These are phyloP conservation scores for Arvicanthis niloticus DNA, from an alignment of 2,113 vertebrate genomes.

Conservation along the genomic window DNA sequence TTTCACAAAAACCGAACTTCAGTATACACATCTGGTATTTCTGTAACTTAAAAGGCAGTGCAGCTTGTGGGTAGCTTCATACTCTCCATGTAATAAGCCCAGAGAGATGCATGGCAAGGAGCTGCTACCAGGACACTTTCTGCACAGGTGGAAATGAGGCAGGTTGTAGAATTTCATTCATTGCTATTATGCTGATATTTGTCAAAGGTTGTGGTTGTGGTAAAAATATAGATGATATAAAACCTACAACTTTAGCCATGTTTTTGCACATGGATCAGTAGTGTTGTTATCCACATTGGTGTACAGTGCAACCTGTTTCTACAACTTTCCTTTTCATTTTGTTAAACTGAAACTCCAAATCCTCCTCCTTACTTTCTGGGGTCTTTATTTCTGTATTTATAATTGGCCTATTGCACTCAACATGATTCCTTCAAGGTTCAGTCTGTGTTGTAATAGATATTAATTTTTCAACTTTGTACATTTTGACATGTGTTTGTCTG, in stretches of 20 bases:
- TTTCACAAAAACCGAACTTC: conserved; percentile 25
- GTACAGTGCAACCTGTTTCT: not conserved
- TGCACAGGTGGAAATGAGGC: not conserved
- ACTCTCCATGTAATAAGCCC: not conserved
- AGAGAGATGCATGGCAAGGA: not conserved
- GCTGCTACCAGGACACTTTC: not conserved
- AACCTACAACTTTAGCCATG: not conserved
- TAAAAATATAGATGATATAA: not conserved
- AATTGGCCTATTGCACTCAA: conserved; percentile 10
- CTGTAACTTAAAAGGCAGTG: not conserved
- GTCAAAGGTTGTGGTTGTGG: not conserved
- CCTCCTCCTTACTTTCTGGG: not conserved
- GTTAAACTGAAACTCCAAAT: not conserved
- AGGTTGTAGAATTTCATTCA: not conserved
- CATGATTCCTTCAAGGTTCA: not conserved
- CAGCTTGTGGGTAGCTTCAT: not conserved
- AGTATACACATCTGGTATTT: not conserved
- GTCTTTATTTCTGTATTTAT: not conserved
- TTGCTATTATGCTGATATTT: not conserved
- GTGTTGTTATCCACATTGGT: not conserved
- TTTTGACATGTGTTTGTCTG: not conserved
- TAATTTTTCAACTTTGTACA: not conserved
- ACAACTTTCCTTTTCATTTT: conserved; percentile 3
- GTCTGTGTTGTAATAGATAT: not conserved
- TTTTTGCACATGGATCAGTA: not conserved